phyloP scores from a whole-genome alignment of 2,113 vertebrate species.

The Kryptolebias marmoratus region DNA sequence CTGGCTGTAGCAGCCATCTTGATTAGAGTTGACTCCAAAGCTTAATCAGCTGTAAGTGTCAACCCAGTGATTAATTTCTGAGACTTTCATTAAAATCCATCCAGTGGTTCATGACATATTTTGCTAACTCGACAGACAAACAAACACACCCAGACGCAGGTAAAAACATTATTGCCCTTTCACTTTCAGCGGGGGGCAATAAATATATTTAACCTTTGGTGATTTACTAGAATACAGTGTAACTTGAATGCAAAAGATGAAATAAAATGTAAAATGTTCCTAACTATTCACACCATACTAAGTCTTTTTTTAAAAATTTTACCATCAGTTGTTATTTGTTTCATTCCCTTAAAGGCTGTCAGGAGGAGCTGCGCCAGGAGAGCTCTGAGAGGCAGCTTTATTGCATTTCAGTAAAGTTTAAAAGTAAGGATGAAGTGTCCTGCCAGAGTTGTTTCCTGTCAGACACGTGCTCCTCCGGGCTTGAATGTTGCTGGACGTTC shows the following conservation, averaged over 20 bases:
- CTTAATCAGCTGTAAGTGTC: too few species aligned
- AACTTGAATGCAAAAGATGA: background rate
- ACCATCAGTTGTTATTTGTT: background rate
- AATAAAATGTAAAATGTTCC: background rate
- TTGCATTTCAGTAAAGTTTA: background rate
- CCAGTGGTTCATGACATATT: too few species aligned
- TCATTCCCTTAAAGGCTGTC: background rate
- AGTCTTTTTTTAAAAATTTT: rapidly evolving
- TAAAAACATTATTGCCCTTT: too few species aligned
- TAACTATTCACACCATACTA: background rate
- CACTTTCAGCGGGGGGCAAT: background rate
- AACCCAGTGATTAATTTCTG: too few species aligned
- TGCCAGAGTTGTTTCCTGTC: constrained; percentile 6
- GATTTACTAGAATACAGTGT: background rate
- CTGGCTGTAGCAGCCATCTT: too few species aligned
- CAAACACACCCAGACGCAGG: too few species aligned
- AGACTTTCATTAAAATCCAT: too few species aligned
- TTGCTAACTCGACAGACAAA: too few species aligned
- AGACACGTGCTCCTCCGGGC: background rate
- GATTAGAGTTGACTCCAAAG: too few species aligned
- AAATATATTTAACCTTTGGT: background rate
- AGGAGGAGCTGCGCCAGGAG: background rate
- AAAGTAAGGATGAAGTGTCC: background rate
- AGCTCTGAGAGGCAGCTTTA: background rate
- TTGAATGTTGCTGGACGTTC: constrained; percentile 3